phyloP scores from a whole-genome alignment of 2,888 invertebrate genomes.

The Drosophila pseudotalamancana region DNA sequence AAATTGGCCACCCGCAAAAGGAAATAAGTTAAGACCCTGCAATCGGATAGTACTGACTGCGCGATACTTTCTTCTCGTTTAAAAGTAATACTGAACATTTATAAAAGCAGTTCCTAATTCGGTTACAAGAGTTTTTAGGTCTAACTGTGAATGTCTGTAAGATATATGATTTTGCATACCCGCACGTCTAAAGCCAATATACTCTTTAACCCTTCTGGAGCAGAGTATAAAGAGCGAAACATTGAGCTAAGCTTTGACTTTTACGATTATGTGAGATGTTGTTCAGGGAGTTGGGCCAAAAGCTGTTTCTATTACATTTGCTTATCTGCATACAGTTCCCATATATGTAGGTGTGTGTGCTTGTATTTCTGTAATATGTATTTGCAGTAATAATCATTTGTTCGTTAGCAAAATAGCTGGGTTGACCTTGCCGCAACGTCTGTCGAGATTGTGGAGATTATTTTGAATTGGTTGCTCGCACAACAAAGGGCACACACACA shows the following conservation, averaged over 20 bases:
- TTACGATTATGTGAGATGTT: constrained; percentile 64
- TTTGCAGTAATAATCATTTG: constrained; percentile 76
- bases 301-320: constrained; percentile 73
- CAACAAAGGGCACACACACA: constrained; percentile 20
- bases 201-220: no score
- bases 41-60: no score
- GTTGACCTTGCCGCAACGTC: constrained; percentile 66
- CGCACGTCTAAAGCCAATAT: no score
- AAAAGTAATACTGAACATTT: no score
- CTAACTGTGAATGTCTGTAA: no score
- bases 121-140: no score
- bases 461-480: constrained; percentile 66
- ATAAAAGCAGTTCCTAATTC: no score
- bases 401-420: constrained; percentile 69
- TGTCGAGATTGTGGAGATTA: constrained; percentile 71
- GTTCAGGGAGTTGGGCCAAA: constrained; percentile 27
- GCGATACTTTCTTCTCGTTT: no score
- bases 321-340: constrained; percentile 72
- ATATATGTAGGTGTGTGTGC: constrained; percentile 15
- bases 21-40: no score
- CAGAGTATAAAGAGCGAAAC: no score
- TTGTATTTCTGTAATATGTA: constrained; percentile 8
- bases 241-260: constrained; percentile 67
- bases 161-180: no score
- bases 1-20: constrained; percentile 62